These are phyloP conservation scores for Holotrichia oblita DNA, from an alignment of 1,140 invertebrate species.

Conservation along the genomic window DNA sequence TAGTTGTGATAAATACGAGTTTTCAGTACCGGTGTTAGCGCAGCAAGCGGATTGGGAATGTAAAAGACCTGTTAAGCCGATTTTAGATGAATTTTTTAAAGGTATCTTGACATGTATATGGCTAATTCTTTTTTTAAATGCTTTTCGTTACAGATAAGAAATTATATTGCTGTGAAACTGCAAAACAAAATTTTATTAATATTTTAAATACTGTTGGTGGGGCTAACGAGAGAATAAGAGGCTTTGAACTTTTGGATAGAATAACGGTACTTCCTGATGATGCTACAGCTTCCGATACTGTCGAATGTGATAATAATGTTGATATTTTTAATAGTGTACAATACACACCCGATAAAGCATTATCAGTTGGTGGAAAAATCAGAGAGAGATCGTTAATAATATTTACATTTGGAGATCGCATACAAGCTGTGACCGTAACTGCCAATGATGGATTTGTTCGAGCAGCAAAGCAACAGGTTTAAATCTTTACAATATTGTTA, in stretches of 20 bases:
- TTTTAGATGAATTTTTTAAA: conserved; percentile 80
- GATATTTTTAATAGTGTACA: conserved; percentile 54
- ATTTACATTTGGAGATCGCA: conserved; percentile 85
- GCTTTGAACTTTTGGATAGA: conserved; percentile 71
- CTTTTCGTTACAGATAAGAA: conserved; percentile 69
- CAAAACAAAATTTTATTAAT: conserved; percentile 80
- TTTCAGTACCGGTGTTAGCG: conserved; percentile 79
- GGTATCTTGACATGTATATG: conserved; percentile 60
- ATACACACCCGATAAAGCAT: conserved; percentile 52
- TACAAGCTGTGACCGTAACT: conserved; percentile 87
- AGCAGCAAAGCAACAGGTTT: conserved; percentile 85
- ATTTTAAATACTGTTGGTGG: conserved; percentile 86
- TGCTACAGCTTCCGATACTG: conserved; percentile 58
- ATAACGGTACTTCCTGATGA: conserved; percentile 78
- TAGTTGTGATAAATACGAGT: conserved; percentile 72
- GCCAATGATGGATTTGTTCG: conserved; percentile 91
- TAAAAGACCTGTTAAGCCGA: conserved; percentile 77
- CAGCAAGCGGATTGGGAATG: conserved; percentile 86
- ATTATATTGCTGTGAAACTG: conserved; percentile 82
- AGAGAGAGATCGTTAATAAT: conserved; percentile 80
- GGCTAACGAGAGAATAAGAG: conserved; percentile 74
- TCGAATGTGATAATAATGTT: conserved; percentile 46
- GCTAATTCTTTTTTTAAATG: not conserved
- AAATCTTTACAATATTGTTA: not conserved
- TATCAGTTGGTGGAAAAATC: conserved; percentile 76